Evolutionary conservation across 1,140 invertebrate species (phyloP), one percentile per base, ranked within the genome.

Genomic region (Euwallacea similis): DNA sequence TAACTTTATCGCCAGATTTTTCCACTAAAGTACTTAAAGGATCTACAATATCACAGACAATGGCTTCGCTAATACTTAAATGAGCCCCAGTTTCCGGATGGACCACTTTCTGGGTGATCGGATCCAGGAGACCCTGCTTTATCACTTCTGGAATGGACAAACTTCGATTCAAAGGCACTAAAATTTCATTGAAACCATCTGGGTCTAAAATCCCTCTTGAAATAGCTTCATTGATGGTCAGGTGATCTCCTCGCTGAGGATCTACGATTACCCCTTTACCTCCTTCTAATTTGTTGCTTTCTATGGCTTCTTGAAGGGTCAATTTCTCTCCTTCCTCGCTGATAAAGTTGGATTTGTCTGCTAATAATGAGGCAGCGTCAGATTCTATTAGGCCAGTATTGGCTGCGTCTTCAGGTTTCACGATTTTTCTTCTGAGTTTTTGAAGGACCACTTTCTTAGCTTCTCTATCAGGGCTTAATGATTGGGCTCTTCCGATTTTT

Each of bases 1-100:
- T 92, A 54, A 94, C 84, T 74, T 85, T 85, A 76, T 86, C 85
- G 50, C 86, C 84, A 50, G 86, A 86, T 9, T 87, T 87, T 72
- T 90, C 85, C 1, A 82, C 82, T 21, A 89, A 80, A 41, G 83
- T 84, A 6, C 92, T 92, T 55, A 89, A 79, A 0, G 92, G 90
- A 86, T 95, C 91, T 59, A 96, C 86, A 68, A 95, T 92, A 81
- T 95, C 93, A 82, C 93, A 95, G 67, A 90, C 85, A 61, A 96
- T 91, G 8, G 93, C 93, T 85, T 96, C 92, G 68, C 87, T 86
- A 55, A 95, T 84, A 44, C 87, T 90, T 50, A 96, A 82, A 74
- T 87, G 85, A 67, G 83, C 85, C 7, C 93, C 93, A 15, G 91
- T 93, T 85, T 95, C 93, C 7, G 96, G 96, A 83, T 98, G 95